Evolutionary conservation across 2,113 vertebrate genomes (phyloP).

Genomic region (Daphoenositta chrysoptera): DNA sequence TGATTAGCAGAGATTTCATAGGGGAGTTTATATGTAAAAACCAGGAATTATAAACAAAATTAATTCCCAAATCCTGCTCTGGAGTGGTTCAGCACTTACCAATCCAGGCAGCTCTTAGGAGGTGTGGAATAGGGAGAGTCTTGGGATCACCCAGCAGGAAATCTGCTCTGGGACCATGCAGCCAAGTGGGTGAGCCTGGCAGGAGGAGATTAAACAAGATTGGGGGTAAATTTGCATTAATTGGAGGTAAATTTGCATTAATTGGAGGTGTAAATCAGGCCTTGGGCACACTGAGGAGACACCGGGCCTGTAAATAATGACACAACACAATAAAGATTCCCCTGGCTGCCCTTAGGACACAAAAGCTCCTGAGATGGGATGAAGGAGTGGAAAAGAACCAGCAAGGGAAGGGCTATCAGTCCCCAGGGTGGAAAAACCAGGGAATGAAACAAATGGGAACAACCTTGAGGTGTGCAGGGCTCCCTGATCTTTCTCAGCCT

Average conservation of each 20-base stretch:
- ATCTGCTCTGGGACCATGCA: neutral
- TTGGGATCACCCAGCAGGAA: neutral
- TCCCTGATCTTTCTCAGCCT: constrained; percentile 20
- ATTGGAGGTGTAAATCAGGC: neutral
- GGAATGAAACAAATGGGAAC: constrained; percentile 10
- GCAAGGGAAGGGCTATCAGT: neutral
- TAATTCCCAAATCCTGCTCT: neutral
- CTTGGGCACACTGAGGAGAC: neutral
- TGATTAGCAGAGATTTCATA: neutral
- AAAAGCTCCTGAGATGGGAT: neutral
- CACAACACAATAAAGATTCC: neutral
- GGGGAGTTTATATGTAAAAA: neutral
- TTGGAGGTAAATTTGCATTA: neutral
- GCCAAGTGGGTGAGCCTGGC: neutral
- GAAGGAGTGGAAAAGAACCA: neutral
- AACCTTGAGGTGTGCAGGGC: constrained; percentile 30
- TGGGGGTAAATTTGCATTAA: neutral
- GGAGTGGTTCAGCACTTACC: neutral
- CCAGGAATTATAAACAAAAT: neutral
- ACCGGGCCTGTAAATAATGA: neutral
- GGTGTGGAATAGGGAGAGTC: neutral
- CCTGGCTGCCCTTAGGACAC: neutral
- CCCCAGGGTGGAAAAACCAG: neutral
- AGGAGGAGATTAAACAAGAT: neutral
- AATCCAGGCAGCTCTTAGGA: neutral